Evolutionary conservation across 2,113 vertebrate species (phyloP).

Genomic region (Himantopus leucocephalus): DNA sequence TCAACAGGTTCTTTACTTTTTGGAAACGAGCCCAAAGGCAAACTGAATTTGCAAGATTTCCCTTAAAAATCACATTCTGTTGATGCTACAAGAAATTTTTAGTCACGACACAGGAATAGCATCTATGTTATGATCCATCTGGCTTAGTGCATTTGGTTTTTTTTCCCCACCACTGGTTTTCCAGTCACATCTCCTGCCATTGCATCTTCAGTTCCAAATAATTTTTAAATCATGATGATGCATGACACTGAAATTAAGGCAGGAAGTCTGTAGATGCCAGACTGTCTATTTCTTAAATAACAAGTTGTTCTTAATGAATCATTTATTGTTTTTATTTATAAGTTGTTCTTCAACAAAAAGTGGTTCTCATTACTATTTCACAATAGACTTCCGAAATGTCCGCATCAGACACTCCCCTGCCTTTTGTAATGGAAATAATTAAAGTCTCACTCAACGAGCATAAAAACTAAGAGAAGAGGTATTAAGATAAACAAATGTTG

Average conservation of each 20-base stretch:
- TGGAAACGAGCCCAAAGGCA: conserved; percentile 13
- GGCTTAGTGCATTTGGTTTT: neutral
- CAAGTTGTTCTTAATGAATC: neutral
- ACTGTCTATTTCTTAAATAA: neutral
- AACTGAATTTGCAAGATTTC: conserved; percentile 9
- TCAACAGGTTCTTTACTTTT: neutral
- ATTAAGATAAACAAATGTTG: neutral
- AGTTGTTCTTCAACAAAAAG: neutral
- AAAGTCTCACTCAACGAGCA: neutral
- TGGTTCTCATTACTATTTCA: conserved; percentile 8
- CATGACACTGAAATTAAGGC: neutral
- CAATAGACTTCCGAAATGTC: neutral
- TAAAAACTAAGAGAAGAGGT: neutral
- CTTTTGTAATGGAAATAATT: neutral
- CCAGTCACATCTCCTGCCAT: neutral
- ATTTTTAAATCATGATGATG: neutral
- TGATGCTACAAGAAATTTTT: conserved; percentile 18
- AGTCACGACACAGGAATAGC: conserved; percentile 14
- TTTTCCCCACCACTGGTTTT: neutral
- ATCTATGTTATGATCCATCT: conserved; percentile 4
- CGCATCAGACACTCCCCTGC: neutral
- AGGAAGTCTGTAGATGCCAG: neutral
- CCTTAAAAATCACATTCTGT: neutral
- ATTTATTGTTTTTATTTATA: neutral
- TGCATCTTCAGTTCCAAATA: neutral